Conservation (phyloP, 2,888 invertebrate genomes). For the Harpalus rubripes region DNA sequence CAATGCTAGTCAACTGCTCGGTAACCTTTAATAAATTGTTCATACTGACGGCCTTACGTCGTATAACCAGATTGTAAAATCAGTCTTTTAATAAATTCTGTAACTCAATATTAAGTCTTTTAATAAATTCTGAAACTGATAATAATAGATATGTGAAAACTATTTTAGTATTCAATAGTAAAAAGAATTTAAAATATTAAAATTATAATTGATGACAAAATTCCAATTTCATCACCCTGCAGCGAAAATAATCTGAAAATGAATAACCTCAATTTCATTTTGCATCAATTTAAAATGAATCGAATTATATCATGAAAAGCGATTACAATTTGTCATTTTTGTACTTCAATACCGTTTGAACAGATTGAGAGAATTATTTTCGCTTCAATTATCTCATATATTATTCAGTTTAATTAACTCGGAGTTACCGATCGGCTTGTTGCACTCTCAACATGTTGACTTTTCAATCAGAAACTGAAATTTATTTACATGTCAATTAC, state of each 20-base stretch:
- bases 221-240: neutral
- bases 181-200: neutral
- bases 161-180: neutral
- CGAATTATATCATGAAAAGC: conserved; percentile 15
- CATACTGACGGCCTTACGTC: no score
- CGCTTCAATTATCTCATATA: conserved; percentile 22
- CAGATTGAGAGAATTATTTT: conserved; percentile 21
- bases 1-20: no score
- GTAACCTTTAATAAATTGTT: no score
- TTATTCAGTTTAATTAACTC: conserved; percentile 1
- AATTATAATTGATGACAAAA: neutral
- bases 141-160: neutral
- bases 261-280: conserved; percentile 16
- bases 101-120: neutral
- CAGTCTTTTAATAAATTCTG: no score
- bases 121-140: neutral
- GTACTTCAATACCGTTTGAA: neutral
- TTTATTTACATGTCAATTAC: neutral
- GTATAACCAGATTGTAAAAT: no score
- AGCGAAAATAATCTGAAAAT: neutral
- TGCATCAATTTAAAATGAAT: neutral
- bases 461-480: conserved; percentile 11
- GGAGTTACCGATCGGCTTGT: no score
- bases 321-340: conserved; percentile 23
- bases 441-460: neutral